Conservation (phyloP, 2,113 vertebrate species). For the Capreolus pygargus region DNA sequence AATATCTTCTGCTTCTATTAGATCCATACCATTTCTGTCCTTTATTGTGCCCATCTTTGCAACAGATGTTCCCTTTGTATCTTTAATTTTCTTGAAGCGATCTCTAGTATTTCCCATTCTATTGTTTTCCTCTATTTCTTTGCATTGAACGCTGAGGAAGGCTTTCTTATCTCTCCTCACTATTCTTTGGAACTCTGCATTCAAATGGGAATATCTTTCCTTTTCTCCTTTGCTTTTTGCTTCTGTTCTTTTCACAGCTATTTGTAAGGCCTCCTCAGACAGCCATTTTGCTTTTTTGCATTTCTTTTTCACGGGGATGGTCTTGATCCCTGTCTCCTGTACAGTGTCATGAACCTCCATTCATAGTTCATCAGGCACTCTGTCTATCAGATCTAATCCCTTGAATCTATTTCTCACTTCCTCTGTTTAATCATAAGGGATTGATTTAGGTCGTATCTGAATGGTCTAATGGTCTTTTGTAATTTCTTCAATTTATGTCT, state of each 20-base stretch:
- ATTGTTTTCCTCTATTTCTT: not conserved
- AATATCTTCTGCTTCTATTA: not conserved
- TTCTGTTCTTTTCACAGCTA: not conserved
- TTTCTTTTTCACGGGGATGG: not conserved
- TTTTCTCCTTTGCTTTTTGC: not conserved
- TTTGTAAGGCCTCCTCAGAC: not conserved
- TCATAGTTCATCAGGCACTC: not conserved
- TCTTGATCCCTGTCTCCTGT: not conserved
- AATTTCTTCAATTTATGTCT: not conserved
- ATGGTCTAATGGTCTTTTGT: not conserved
- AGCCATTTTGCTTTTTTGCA: not conserved
- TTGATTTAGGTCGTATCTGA: not conserved
- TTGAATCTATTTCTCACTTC: not conserved
- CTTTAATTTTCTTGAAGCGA: not conserved
- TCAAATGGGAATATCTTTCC: not conserved
- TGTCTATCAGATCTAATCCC: not conserved
- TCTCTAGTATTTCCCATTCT: not conserved
- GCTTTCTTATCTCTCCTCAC: not conserved
- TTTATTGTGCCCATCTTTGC: not conserved
- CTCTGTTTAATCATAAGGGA: not conserved
- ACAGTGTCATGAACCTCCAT: not conserved
- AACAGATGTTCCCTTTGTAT: not conserved
- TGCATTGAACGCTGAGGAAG: not conserved
- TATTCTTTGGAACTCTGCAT: not conserved
- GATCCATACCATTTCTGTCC: not conserved